These are phyloP conservation scores for Amorpha juglandis DNA, from an alignment of 2,888 invertebrate species.

Conservation along the genomic window DNA sequence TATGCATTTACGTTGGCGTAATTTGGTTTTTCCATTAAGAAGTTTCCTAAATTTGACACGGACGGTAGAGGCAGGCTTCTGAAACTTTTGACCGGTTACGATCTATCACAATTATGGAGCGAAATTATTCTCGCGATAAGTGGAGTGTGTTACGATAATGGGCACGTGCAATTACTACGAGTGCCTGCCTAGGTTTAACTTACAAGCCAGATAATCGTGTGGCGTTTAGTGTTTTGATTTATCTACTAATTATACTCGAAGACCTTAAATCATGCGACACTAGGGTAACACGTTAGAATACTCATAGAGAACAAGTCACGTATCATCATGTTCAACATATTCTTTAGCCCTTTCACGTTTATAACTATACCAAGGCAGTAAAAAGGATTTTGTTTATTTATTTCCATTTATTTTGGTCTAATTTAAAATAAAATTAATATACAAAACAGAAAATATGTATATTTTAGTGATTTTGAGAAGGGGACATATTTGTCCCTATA, in stretches of 20 bases:
- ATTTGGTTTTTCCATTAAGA: slow-evolving; percentile 58
- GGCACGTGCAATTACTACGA: neutral
- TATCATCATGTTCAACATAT: too few relatives aligned
- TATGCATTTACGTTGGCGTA: slow-evolving; percentile 37
- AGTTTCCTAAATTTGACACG: slow-evolving; percentile 76
- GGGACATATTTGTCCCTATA: too few relatives aligned
- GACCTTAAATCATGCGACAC: too few relatives aligned
- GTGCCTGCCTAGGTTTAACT: neutral
- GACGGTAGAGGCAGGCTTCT: slow-evolving; percentile 62
- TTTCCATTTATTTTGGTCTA: too few relatives aligned
- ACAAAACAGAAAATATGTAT: too few relatives aligned
- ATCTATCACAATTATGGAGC: slow-evolving; percentile 43
- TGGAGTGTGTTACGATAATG: slow-evolving; percentile 30
- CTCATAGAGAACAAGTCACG: too few relatives aligned
- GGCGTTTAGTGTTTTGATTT: neutral
- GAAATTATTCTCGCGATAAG: slow-evolving; percentile 37
- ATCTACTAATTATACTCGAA: neutral
- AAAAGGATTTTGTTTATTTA: too few relatives aligned
- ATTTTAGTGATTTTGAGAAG: too few relatives aligned
- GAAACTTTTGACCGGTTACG: slow-evolving; percentile 53
- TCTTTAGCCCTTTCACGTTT: too few relatives aligned
- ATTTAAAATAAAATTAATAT: too few relatives aligned
- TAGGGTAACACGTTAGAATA: too few relatives aligned
- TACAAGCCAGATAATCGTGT: neutral
- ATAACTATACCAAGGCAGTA: too few relatives aligned